Base-by-base conservation (phyloP, 1,140 invertebrate species). In the Oreohelix idahoensis region DNA sequence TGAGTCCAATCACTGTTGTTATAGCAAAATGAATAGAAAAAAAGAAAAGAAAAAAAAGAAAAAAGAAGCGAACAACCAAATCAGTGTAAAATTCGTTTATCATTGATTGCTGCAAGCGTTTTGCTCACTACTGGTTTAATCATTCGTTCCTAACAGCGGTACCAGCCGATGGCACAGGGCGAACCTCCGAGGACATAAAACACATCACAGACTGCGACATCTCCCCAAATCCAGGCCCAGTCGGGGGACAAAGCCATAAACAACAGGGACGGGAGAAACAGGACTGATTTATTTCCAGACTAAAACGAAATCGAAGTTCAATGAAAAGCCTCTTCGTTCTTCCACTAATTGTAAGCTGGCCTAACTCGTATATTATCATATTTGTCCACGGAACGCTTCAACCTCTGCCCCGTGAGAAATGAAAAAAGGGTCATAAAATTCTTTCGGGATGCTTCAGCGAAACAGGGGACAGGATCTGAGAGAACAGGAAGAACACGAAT, bases 371-470 rank as follows among this genome's bases (percentile, higher is more conserved):
- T 73, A 73, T 73, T 73, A 73, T 66, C 63, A 66, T 66, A 66
- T 73, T 73, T 73, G 71, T 29, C 38, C 26, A n/a, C 29, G 26
- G 71, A 42, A 15, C 39, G 39, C 71, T 73, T 73, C 71, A 73
- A 42, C 36, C 39, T 29, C 39, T 42, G 36, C 36, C 38, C 71
- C 2, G 29, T 32, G 63, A 66, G 29, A 66, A 66, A 32, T 66
- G n/a, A 66, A 66, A 66, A 66, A 73, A 73, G 10, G 23, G 36
- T 32, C 36, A 73, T 73, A 73, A 73, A 73, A 73, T 73, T 73
- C 36, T n/a, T 26, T 39, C 11, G 1, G 2, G 13, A 73, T 45
- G 39, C 13, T 42, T 73, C 71, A 8, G 1, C 36, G 10, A 73
- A 15, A 1, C 10, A 73, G 71, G 38, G 23, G 69, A 71, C 4